Conservation (phyloP, 1,140 invertebrate species). For the Phymorhynchus buccinoides region DNA sequence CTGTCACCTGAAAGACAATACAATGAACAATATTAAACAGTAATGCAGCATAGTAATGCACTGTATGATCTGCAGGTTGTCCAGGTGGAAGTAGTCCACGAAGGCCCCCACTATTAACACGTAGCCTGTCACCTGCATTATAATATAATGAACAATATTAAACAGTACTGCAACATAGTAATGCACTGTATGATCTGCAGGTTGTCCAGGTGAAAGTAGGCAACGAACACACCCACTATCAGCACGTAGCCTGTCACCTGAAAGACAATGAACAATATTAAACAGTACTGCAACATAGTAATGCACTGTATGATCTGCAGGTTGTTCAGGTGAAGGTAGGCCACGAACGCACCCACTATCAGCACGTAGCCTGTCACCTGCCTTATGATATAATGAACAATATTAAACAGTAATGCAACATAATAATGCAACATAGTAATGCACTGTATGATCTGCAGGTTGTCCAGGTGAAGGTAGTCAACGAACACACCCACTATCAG, state of each 20-base stretch:
- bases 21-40: no score
- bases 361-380: conserved; percentile 94
- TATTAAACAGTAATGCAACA: no score
- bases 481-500: conserved; percentile 95
- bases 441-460: no score
- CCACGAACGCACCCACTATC: conserved; percentile 93
- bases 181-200: conserved; percentile 98
- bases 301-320: conserved; percentile 98
- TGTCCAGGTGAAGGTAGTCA: conserved; percentile 86
- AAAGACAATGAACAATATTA: no score
- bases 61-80: conserved; percentile 95
- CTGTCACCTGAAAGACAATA: conserved; percentile 86
- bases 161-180: no score
- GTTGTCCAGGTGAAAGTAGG: conserved; percentile 88
- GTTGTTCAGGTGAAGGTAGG: conserved; percentile 88
- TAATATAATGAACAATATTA: no score
- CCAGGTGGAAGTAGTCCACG: conserved; percentile 88
- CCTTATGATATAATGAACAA: no score
- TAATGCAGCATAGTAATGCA: no score
- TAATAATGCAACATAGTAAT: no score
- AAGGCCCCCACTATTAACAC: conserved; percentile 95
- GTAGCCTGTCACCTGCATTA: conserved; percentile 89
- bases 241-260: conserved; percentile 94
- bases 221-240: conserved; percentile 93
- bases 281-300: no score